phyloP scores from a whole-genome alignment of 2,888 invertebrate genomes.

The Neocrepidodera transversa region DNA sequence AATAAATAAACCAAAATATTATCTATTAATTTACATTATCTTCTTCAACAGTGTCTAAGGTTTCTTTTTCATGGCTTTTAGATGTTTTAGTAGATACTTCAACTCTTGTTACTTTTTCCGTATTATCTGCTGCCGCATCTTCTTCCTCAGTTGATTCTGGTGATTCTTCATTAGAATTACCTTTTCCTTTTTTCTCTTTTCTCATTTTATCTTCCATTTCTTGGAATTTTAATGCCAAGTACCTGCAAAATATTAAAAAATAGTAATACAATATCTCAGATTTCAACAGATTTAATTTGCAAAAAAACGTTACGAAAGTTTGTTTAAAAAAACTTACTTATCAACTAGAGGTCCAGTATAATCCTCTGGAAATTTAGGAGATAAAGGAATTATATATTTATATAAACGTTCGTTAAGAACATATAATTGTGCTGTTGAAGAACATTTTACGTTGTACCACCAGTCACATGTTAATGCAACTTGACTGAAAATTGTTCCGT shows the following conservation, averaged over 20 bases:
- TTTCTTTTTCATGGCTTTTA: slow-evolving; percentile 28
- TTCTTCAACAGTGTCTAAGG: slow-evolving; percentile 38
- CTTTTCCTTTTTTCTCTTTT: slow-evolving; percentile 69
- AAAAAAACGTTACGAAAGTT: neutral
- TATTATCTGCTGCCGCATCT: slow-evolving; percentile 46
- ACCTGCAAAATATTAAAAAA: slow-evolving; percentile 63
- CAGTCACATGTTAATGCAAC: slow-evolving; percentile 88
- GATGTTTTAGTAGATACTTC: slow-evolving; percentile 14
- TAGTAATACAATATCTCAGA: too few species aligned
- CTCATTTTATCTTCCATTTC: slow-evolving; percentile 86
- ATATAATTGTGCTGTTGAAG: slow-evolving; percentile 82
- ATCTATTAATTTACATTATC: slow-evolving; percentile 28
- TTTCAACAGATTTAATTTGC: too few species aligned
- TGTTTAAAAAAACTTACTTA: slow-evolving; percentile 64
- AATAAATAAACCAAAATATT: neutral
- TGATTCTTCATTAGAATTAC: slow-evolving; percentile 51
- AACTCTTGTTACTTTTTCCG: slow-evolving; percentile 37
- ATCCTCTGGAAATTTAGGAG: slow-evolving; percentile 89
- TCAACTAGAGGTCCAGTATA: slow-evolving; percentile 88
- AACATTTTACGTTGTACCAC: slow-evolving; percentile 92
- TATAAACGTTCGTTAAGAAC: slow-evolving; percentile 88
- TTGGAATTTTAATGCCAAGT: slow-evolving; percentile 82
- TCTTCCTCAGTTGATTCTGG: slow-evolving; percentile 34
- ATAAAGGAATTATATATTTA: slow-evolving; percentile 85
- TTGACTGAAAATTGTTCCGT: slow-evolving; percentile 88